These are phyloP conservation scores for Lagorchestes hirsutus DNA, from an alignment of 2,797 vertebrate species.

Conservation along the genomic window DNA sequence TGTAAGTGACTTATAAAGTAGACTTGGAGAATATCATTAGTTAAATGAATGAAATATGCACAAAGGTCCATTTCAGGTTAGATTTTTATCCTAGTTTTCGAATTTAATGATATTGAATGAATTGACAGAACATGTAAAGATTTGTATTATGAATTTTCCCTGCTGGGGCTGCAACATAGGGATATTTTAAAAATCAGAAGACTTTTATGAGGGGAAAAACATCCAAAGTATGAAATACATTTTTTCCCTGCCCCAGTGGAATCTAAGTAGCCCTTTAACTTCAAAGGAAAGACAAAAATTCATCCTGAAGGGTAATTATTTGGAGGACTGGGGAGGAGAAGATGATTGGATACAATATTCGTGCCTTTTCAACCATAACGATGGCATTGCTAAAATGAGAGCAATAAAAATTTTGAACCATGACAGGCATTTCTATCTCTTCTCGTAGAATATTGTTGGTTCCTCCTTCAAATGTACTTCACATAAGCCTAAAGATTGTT, in stretches of 20 bases:
- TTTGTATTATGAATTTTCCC: background rate
- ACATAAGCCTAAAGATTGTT: background rate
- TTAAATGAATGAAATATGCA: background rate
- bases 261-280: background rate
- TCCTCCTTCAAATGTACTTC: conserved; percentile 6
- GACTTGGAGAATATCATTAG: background rate
- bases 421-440: background rate
- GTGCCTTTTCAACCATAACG: background rate
- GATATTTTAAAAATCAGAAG: background rate
- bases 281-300: background rate
- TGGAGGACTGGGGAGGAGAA: background rate
- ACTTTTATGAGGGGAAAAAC: background rate
- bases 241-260: background rate
- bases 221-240: background rate
- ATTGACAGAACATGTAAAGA: background rate
- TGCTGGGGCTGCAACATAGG: background rate
- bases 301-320: conserved; percentile 1
- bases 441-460: background rate
- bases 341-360: background rate
- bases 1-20: background rate
- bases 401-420: background rate
- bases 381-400: background rate
- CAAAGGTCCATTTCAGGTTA: background rate
- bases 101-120: background rate
- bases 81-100: background rate